Evolutionary conservation across 2,113 vertebrate genomes (phyloP).

Genomic region (Gymnarchus niloticus): DNA sequence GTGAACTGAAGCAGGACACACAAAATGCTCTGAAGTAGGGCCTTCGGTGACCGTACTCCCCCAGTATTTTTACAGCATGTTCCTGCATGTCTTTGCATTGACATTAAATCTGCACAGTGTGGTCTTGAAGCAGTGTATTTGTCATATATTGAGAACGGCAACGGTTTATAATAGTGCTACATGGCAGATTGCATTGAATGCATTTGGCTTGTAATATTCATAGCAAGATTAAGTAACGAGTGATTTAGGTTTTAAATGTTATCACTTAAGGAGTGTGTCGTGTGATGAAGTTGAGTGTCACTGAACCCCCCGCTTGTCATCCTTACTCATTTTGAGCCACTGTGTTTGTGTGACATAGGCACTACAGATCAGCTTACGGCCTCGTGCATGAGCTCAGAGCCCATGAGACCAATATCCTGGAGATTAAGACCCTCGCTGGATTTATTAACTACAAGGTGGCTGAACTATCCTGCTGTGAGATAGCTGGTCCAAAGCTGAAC

Average conservation of each 20-base stretch:
- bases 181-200: background rate
- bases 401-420: slow-evolving; percentile 95
- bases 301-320: background rate
- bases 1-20: slow-evolving; percentile 94
- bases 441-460: slow-evolving; percentile 97
- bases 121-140: too few relatives aligned
- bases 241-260: background rate
- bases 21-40: slow-evolving; percentile 96
- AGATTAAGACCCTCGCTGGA: slow-evolving; percentile 97
- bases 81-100: background rate
- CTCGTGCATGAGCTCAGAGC: slow-evolving; percentile 90
- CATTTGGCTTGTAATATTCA: background rate
- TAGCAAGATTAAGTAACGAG: background rate
- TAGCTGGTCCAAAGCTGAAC: background rate
- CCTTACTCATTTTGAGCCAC: background rate
- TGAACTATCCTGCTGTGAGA: background rate
- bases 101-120: too few relatives aligned
- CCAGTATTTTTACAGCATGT: background rate
- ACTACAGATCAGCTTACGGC: slow-evolving; percentile 90
- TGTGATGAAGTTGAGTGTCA: background rate
- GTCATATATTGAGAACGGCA: background rate
- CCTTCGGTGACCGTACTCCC: background rate
- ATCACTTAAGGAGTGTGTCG: background rate
- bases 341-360: slow-evolving; percentile 57
- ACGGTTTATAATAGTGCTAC: too few relatives aligned